phyloP scores from a whole-genome alignment of 2,113 vertebrate species.

The Hiodon tergisus region DNA sequence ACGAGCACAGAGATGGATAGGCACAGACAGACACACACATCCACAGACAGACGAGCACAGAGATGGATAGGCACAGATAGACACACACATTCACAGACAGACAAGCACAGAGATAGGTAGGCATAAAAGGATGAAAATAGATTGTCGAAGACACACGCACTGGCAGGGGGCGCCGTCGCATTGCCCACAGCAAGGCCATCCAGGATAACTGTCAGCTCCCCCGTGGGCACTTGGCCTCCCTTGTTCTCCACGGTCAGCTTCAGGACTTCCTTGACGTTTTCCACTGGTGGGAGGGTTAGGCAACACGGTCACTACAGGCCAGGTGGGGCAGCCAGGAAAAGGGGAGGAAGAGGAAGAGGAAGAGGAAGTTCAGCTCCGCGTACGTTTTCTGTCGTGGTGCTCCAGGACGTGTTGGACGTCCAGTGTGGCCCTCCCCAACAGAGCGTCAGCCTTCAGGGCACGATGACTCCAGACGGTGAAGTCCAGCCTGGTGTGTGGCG shows the following conservation, averaged over 20 bases:
- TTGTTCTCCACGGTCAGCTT: conserved; percentile 86
- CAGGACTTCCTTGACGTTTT: conserved; percentile 88
- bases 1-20: neutral
- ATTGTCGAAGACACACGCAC: conserved; percentile 61
- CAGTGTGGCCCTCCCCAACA: conserved; percentile 86
- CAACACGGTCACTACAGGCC: neutral
- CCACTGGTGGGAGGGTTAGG: conserved; percentile 63
- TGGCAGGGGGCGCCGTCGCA: conserved; percentile 48
- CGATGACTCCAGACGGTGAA: conserved; percentile 97
- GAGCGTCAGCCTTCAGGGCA: conserved; percentile 86
- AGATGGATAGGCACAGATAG: no score
- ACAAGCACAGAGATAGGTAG: neutral
- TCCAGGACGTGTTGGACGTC: conserved; percentile 82
- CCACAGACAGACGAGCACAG: no score
- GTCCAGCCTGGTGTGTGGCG: conserved; percentile 81
- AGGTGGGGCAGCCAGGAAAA: conserved; percentile 1
- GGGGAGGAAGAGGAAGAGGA: neutral
- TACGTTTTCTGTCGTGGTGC: conserved; percentile 88
- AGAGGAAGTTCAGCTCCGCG: conserved; percentile 25
- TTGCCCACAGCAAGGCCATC: conserved; percentile 78
- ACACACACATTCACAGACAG: no score
- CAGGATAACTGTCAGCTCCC: conserved; percentile 85
- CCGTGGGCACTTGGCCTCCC: conserved; percentile 73
- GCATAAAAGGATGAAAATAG: neutral
- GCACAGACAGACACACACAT: no score